Base-by-base conservation (phyloP, 2,888 invertebrate genomes). In the Pollenia griseotomentosa region DNA sequence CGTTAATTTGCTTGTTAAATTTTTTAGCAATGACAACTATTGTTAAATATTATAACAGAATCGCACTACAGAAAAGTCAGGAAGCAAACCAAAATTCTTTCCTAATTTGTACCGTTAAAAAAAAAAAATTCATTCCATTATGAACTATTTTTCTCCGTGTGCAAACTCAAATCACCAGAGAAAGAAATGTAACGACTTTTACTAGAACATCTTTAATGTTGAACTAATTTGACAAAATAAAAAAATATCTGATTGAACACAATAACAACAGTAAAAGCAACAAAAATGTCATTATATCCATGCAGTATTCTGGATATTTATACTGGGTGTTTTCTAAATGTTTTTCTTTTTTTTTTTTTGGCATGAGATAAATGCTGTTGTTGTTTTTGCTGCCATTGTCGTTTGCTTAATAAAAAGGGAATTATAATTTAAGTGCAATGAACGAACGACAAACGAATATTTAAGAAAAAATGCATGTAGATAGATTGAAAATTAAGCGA, bases 191-290 rank as follows among this genome's bases (percentile, higher is more conserved):
- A 73, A 83, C 61, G 51, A 78, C 74, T 48, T 53, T 44, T 46
- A 55, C 57, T 75, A 74, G 74, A 73, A 79, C 44, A 44, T 63
- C 63, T 78, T 61, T 82, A 81, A 82, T 84, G 78, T 74, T 65
- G 73, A 87, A 84, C 84, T 84, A 87, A 87, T 87, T 87, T 87
- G 81, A 84, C 87, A 84, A 77, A 78, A 81, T 63, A 84, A 84
- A 87, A 73, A 78, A 0, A 33, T 74, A 78, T 82, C 73, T 77
- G 87, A 87, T 82, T 87, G 81, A 61, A 82, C 65, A 57, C 68
- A 75, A 80, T 80, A 75, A 85, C 66, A 74, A 66, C 55, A 66
- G 44, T 40, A 74, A 59, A 2, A 65, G 42, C 19, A 59, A 75
- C 14, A 48, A 44, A 46, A 19, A 48, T 63, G 61, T 46, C 23